Conservation (phyloP, 2,888 invertebrate genomes). For the Nematopogon swammerdamellus region DNA sequence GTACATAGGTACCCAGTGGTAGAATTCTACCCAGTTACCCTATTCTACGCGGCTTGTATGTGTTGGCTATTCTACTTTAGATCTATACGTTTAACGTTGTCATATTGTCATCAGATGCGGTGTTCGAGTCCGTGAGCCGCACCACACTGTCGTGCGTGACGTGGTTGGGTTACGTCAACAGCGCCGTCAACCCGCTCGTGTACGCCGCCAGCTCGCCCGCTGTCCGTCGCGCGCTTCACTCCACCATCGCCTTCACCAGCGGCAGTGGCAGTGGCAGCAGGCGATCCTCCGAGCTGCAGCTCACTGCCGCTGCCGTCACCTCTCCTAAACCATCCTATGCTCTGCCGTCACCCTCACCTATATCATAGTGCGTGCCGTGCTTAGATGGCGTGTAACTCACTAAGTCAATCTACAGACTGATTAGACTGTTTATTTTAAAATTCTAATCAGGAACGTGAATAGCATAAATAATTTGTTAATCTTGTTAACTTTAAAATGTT, state of each 20-base stretch:
- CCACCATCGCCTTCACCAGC: slow-evolving; percentile 16
- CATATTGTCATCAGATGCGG: slow-evolving; percentile 28
- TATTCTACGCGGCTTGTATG: too few species aligned
- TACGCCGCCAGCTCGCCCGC: slow-evolving; percentile 56
- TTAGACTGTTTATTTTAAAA: too few species aligned
- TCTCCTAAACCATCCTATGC: background rate
- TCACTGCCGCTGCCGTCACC: background rate
- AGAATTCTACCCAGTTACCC: too few species aligned
- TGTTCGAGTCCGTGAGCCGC: slow-evolving; percentile 48
- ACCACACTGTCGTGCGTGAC: slow-evolving; percentile 60
- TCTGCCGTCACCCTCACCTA: background rate
- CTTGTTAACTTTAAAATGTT: too few species aligned
- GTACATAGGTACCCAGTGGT: too few species aligned
- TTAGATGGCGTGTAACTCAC: too few species aligned
- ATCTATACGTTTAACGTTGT: too few species aligned
- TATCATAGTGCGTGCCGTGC: too few species aligned
- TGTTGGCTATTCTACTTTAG: too few species aligned
- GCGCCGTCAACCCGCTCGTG: slow-evolving; percentile 64
- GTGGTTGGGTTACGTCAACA: slow-evolving; percentile 69
- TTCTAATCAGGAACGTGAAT: too few species aligned
- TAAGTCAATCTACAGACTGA: too few species aligned
- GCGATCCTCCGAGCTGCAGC: background rate
- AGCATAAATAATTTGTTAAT: too few species aligned
- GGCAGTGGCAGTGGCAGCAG: background rate
- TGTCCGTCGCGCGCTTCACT: slow-evolving; percentile 28